Base-by-base conservation (phyloP, 1,140 invertebrate species). In the Bicyclus anynana region DNA sequence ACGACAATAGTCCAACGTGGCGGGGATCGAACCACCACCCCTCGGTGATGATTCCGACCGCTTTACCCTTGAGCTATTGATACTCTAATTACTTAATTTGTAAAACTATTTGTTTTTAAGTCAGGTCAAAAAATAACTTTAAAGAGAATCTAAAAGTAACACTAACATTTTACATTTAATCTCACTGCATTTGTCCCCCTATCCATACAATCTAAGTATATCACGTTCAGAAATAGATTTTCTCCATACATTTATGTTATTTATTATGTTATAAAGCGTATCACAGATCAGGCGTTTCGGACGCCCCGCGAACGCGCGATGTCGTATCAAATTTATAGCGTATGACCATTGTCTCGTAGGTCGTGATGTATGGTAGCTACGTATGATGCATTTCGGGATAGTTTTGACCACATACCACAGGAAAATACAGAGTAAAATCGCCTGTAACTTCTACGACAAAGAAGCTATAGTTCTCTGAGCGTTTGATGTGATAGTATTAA, bases 291-390 rank as follows among this genome's bases (percentile, higher is more conserved):
- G 38, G 65, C 65, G 69, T 72, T 76, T 70, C 61, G 65, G 70
- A 65, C 76, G 69, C 75, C 59, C 64, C 61, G 58, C 53, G 67
- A 47, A 60, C 50, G 38, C 44, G 49, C 61, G 76, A 81, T 80
- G 81, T 77, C 77, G 62, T 81, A 81, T 81, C 78, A 76, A 75
- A 82, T 84, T 82, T 83, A 83, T 80, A 57, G 73, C 55, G 66
- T 64, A 65, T 65, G 60, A 37, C 46, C 56, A 69, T 59, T 73
- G 71, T 72, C 69, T 62, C 56, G 72, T 80, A 76, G 72, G 74
- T 54, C 65, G 77, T 80, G 79, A 84, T 82, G 69, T 66, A 84
- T 75, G 52, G 58, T 52, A 46, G 51, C 47, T 46, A 46, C 46
- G 10, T 46, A 23, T 63, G 61, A 60, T 48, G 55, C 58, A 66